A percentile compares a stretch with the other conserved stretches of the same genome.
phyloP scores from a whole-genome alignment of 1,140 invertebrate genomes.

The Achatina immaculata region DNA sequence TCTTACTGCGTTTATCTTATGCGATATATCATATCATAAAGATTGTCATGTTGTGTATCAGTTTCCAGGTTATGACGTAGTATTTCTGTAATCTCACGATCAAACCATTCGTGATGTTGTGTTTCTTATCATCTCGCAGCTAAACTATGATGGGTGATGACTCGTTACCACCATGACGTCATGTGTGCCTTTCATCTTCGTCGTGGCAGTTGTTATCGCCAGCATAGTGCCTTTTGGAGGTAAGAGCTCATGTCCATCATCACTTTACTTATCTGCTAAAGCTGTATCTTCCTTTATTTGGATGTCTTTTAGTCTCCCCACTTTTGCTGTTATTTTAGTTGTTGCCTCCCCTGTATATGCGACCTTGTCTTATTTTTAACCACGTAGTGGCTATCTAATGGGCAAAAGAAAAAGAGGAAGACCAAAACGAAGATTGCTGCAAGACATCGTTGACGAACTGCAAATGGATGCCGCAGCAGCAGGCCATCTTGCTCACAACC shows the following conservation, averaged over 20 bases:
- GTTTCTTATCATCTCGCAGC: too few relatives aligned
- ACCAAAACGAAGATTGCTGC: too few relatives aligned
- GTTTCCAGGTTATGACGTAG: too few relatives aligned
- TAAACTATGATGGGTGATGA: slow-evolving; percentile 32
- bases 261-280: background rate
- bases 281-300: background rate
- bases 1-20: too few relatives aligned
- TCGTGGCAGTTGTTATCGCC: background rate
- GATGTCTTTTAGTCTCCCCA: background rate
- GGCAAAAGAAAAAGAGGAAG: too few relatives aligned
- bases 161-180: slow-evolving; percentile 23
- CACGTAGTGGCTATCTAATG: background rate
- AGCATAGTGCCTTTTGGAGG: slow-evolving; percentile 27
- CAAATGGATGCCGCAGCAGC: too few relatives aligned
- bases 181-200: slow-evolving; percentile 8
- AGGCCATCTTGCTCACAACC: too few relatives aligned
- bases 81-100: too few relatives aligned
- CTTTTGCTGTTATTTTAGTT: background rate
- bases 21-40: too few relatives aligned
- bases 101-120: too few relatives aligned
- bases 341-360: background rate
- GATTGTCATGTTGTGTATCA: too few relatives aligned
- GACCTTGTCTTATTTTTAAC: background rate
- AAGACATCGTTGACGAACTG: too few relatives aligned
- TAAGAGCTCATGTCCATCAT: background rate